Conservation (phyloP, 1,140 invertebrate species). For the Ladona fulva region DNA sequence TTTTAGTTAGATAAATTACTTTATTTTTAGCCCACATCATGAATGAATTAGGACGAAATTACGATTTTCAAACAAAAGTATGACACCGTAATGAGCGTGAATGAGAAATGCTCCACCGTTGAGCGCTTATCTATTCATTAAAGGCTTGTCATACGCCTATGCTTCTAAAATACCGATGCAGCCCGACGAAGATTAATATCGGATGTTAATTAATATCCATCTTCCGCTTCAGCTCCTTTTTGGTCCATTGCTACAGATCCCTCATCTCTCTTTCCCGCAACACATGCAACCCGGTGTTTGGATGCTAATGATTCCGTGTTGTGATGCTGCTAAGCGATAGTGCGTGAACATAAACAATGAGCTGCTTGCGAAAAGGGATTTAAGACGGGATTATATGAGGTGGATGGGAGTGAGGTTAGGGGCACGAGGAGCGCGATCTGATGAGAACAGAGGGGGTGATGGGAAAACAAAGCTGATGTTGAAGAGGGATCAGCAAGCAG, state of each 20-base stretch:
- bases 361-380: background rate
- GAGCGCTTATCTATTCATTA: too few relatives aligned
- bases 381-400: background rate
- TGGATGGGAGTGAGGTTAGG: background rate
- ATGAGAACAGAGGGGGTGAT: background rate
- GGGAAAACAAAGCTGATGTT: background rate
- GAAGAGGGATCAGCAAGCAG: background rate
- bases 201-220: too few relatives aligned
- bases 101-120: too few relatives aligned
- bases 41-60: too few relatives aligned
- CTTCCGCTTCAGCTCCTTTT: too few relatives aligned
- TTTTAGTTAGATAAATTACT: too few relatives aligned
- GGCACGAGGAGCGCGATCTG: background rate
- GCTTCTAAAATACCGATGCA: too few relatives aligned
- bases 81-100: too few relatives aligned
- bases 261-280: background rate
- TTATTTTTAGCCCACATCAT: too few relatives aligned
- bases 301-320: slow-evolving; percentile 9
- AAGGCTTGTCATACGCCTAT: too few relatives aligned
- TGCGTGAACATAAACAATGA: background rate
- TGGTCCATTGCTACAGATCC: background rate
- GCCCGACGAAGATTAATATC: too few relatives aligned
- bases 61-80: too few relatives aligned
- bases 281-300: background rate
- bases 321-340: background rate